phyloP scores from a whole-genome alignment of 2,888 invertebrate genomes.

The Peribatodes rhomboidaria region DNA sequence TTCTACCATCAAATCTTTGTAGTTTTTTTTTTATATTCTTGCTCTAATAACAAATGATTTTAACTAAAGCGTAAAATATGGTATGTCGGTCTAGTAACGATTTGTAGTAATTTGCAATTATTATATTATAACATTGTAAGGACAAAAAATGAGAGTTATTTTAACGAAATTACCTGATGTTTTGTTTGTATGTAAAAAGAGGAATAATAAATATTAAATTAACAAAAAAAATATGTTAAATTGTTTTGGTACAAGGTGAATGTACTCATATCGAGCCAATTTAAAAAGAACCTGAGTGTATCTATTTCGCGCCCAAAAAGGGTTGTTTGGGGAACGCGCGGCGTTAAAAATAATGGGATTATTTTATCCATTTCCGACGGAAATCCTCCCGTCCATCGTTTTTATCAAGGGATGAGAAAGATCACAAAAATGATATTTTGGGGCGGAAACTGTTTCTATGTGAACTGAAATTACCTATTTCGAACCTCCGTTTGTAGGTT shows the following conservation, averaged over 20 bases:
- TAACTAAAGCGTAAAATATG: too few species aligned
- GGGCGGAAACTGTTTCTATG: conserved; percentile 9
- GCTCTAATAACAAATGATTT: too few species aligned
- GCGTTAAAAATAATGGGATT: conserved; percentile 47
- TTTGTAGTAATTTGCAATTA: too few species aligned
- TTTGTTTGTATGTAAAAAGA: too few species aligned
- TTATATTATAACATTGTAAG: too few species aligned
- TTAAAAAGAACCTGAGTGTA: conserved; percentile 38
- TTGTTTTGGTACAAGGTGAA: conserved; percentile 2
- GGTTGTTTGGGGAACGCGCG: conserved; percentile 39
- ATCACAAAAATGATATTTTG: conserved; percentile 33
- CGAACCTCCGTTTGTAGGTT: too few species aligned
- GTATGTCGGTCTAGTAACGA: too few species aligned
- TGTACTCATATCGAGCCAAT: conserved; percentile 19
- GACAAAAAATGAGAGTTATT: too few species aligned
- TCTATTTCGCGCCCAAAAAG: conserved; percentile 42
- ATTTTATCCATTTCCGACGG: conserved; percentile 48
- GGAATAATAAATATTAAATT: too few species aligned
- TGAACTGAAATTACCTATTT: conserved; percentile 5
- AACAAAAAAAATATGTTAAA: not conserved
- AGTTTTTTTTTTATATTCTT: not conserved
- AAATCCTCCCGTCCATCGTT: conserved; percentile 38
- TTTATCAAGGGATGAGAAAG: conserved; percentile 22
- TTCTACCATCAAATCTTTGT: not conserved
- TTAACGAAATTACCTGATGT: too few species aligned